These are phyloP conservation scores for Dendropsophus ebraccatus DNA, from an alignment of 2,113 vertebrate genomes.

Conservation along the genomic window DNA sequence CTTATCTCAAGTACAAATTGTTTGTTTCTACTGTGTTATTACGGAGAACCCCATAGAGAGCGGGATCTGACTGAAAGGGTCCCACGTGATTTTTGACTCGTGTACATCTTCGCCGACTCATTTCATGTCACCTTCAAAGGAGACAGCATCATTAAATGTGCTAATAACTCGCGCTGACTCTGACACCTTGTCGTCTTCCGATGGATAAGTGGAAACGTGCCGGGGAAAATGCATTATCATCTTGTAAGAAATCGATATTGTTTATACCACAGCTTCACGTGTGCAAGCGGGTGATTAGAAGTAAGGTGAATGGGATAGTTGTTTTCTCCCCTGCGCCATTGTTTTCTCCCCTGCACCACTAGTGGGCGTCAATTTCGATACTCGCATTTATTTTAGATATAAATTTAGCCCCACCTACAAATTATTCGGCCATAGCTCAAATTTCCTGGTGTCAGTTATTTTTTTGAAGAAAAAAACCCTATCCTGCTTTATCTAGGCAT, in stretches of 20 bases:
- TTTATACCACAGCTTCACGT: not conserved
- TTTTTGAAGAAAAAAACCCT: too few species aligned
- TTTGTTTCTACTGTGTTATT: constrained; percentile 55
- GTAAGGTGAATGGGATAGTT: too few species aligned
- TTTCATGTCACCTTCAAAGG: constrained; percentile 5
- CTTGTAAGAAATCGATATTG: not conserved
- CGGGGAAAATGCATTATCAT: not conserved
- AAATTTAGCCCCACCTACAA: too few species aligned
- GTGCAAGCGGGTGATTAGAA: not conserved
- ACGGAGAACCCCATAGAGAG: constrained; percentile 41
- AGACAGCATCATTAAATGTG: not conserved
- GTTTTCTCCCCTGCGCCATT: too few species aligned
- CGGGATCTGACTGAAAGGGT: constrained; percentile 2
- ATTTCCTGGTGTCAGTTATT: too few species aligned
- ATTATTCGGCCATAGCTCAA: too few species aligned
- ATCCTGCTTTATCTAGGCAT: too few species aligned
- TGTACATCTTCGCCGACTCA: constrained; percentile 25
- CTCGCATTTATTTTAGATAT: too few species aligned
- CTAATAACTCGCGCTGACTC: not conserved
- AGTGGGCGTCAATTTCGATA: too few species aligned
- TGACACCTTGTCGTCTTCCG: not conserved
- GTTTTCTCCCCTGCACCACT: too few species aligned
- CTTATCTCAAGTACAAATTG: constrained; percentile 57
- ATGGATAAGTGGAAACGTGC: constrained; percentile 6
- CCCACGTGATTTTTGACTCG: constrained; percentile 4